phyloP scores from a whole-genome alignment of 2,113 vertebrate species.

The Myiozetetes cayanensis region DNA sequence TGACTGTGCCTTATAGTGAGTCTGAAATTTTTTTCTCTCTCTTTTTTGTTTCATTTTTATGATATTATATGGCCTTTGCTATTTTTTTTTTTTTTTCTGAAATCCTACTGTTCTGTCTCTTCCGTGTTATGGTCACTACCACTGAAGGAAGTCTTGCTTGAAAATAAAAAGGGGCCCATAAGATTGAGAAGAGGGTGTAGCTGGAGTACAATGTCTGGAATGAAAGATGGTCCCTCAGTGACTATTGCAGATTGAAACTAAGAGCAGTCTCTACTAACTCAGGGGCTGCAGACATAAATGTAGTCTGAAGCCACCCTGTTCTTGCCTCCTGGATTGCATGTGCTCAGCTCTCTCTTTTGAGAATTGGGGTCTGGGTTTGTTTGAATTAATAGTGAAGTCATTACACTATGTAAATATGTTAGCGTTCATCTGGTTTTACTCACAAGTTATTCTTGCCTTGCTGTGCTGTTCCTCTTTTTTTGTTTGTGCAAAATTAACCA shows the following conservation, averaged over 20 bases:
- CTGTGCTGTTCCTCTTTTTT: slow-evolving; percentile 40
- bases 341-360: background rate
- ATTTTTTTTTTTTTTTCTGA: background rate
- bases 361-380: slow-evolving; percentile 49
- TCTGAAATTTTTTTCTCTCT: background rate
- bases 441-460: slow-evolving; percentile 55
- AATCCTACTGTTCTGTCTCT: background rate
- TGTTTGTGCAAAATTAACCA: slow-evolving; percentile 55
- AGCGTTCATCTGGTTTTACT: slow-evolving; percentile 60
- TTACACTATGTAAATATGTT: slow-evolving; percentile 54
- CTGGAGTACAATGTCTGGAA: background rate
- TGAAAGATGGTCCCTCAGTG: slow-evolving; percentile 6
- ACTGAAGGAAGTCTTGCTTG: background rate
- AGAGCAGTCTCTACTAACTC: background rate
- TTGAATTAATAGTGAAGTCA: slow-evolving; percentile 59
- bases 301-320: slow-evolving; percentile 46
- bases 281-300: background rate
- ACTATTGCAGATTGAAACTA: background rate
- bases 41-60: background rate
- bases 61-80: background rate
- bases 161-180: background rate
- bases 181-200: background rate
- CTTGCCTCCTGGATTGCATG: slow-evolving; percentile 43
- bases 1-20: background rate
- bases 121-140: background rate